phyloP scores from a whole-genome alignment of 23 tunicate species.

The Phallusia fumigata region DNA sequence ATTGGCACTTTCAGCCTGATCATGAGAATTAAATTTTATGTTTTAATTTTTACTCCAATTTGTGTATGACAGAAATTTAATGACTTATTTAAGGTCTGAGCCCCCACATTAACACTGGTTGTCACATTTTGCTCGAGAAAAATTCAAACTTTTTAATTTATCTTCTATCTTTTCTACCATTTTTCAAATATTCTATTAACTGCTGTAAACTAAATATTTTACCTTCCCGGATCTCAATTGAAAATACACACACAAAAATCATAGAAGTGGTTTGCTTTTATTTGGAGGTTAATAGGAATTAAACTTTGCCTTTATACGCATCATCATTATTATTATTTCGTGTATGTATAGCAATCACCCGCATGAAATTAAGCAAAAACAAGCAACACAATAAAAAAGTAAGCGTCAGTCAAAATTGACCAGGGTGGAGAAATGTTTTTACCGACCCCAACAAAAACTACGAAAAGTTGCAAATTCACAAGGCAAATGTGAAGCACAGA shows the following conservation, averaged over 20 bases:
- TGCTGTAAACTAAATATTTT: too few relatives aligned
- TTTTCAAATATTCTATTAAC: too few relatives aligned
- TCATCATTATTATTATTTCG: background rate
- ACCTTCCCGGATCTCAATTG: background rate
- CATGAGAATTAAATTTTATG: too few relatives aligned
- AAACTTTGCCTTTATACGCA: background rate
- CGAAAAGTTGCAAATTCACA: background rate
- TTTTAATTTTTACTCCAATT: too few relatives aligned
- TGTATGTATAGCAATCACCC: constrained; percentile 2
- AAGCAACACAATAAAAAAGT: background rate
- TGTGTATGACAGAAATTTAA: too few relatives aligned
- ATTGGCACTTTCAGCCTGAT: too few relatives aligned
- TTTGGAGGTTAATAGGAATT: constrained; percentile 4
- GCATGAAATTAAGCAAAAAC: background rate
- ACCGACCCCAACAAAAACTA: background rate
- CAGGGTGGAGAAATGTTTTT: too few relatives aligned
- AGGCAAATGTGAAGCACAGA: background rate
- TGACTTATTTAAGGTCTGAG: too few relatives aligned
- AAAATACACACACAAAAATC: background rate
- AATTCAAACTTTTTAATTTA: too few relatives aligned
- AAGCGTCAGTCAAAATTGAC: background rate
- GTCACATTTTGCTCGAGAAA: too few relatives aligned
- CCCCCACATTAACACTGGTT: too few relatives aligned
- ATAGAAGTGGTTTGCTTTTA: background rate
- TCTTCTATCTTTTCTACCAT: too few relatives aligned